Conservation (phyloP, 2,888 invertebrate genomes). For the Meteorus colon region DNA sequence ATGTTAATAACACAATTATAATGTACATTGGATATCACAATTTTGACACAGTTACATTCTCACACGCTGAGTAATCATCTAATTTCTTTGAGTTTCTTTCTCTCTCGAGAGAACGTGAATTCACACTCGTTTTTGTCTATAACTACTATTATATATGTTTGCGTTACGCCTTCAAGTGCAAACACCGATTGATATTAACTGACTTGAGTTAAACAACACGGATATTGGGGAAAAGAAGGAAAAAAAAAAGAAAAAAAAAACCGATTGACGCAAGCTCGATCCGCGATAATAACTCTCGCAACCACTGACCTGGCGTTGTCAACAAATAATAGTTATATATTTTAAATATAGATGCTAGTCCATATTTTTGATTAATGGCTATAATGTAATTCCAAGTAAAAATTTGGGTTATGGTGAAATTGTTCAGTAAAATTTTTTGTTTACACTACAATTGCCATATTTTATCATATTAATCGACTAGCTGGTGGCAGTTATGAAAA, state of each 20-base stretch:
- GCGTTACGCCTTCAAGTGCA: not conserved
- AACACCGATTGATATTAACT: conserved; percentile 15
- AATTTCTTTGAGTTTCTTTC: not conserved
- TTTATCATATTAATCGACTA: not conserved
- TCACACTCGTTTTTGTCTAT: not conserved
- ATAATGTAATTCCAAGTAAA: not conserved
- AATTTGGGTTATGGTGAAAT: not conserved
- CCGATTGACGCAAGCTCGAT: conserved; percentile 66
- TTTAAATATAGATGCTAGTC: not conserved
- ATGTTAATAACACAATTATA: not conserved
- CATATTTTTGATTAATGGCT: not conserved
- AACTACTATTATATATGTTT: not conserved
- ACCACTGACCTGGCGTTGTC: conserved; percentile 4
- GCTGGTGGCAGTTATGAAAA: not conserved
- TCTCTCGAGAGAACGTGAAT: too few relatives aligned
- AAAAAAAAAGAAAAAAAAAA: conserved; percentile 52
- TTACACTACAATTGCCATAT: not conserved
- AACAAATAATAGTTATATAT: not conserved
- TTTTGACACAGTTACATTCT: conserved; percentile 1
- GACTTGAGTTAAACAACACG: conserved; percentile 9
- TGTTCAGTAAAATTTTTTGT: not conserved
- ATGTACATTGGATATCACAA: not conserved
- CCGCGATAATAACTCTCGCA: conserved; percentile 53
- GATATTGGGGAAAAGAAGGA: not conserved
- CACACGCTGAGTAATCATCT: not conserved